Evolutionary conservation across 2,888 invertebrate genomes (phyloP).

Genomic region (Amphipyra berbera): DNA sequence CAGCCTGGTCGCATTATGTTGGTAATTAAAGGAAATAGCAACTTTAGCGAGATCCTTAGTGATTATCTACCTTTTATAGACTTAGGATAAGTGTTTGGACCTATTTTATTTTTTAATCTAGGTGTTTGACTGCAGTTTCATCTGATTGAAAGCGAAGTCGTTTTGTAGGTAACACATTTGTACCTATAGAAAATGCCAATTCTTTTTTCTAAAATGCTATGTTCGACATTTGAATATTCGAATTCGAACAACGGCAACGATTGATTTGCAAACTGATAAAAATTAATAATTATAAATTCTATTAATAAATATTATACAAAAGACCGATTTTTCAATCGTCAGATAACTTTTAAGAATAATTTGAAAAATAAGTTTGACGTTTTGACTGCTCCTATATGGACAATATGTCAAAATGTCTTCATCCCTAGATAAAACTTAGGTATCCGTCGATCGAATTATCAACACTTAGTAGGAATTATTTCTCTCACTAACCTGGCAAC

Average conservation of each 20-base stretch:
- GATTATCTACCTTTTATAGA: conserved; percentile 37
- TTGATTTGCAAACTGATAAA: no score
- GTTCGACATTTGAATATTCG: no score
- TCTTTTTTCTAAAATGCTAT: neutral
- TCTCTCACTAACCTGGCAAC: conserved; percentile 65
- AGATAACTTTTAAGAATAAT: no score
- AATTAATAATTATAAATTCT: no score
- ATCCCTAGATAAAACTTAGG: no score
- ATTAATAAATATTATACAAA: no score
- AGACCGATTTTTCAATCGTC: no score
- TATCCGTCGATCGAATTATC: no score
- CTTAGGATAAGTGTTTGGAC: conserved; percentile 11
- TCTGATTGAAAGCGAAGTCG: conserved; percentile 25
- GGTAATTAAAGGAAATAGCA: conserved; percentile 55
- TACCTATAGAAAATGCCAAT: neutral
- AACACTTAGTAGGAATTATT: neutral
- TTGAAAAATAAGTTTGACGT: no score
- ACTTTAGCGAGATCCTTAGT: conserved; percentile 39
- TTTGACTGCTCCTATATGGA: no score
- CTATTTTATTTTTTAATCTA: conserved; percentile 7
- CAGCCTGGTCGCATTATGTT: conserved; percentile 48
- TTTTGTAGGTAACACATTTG: neutral
- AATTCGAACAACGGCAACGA: neutral
- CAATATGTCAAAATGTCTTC: no score
- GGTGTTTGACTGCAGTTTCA: neutral